A percentile compares a stretch with the other conserved stretches of the same genome.
These are phyloP conservation scores for Loriculus beryllinus DNA, from an alignment of 2,797 vertebrate species.

Conservation along the genomic window DNA sequence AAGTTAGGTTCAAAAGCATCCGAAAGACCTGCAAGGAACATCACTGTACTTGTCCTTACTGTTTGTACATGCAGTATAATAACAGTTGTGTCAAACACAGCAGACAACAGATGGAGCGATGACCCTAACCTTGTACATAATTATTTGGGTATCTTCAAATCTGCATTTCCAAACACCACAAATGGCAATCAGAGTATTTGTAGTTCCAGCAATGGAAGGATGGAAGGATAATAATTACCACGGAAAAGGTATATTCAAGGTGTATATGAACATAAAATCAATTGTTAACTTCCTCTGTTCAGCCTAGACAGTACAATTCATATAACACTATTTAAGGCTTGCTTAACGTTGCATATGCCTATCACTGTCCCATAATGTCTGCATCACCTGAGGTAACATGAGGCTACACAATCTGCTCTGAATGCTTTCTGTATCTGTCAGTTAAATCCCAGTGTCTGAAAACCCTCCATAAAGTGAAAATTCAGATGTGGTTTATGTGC, in stretches of 20 bases:
- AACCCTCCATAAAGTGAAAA: slow-evolving; percentile 9
- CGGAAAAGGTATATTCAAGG: background rate
- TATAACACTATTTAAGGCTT: background rate
- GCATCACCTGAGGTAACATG: background rate
- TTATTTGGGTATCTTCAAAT: background rate
- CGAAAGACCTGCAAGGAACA: background rate
- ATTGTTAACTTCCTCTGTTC: background rate
- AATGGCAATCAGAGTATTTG: background rate
- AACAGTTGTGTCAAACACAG: background rate
- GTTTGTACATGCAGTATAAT: background rate
- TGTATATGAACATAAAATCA: background rate
- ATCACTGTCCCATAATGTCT: background rate
- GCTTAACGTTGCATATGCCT: background rate
- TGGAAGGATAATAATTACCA: background rate
- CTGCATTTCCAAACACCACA: background rate
- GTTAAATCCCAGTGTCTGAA: slow-evolving; percentile 6
- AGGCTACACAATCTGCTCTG: background rate
- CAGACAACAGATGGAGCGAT: background rate
- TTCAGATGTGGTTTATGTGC: background rate
- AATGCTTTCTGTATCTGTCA: background rate
- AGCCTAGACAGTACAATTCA: background rate
- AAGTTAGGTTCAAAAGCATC: background rate
- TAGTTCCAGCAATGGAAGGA: background rate
- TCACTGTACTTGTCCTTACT: background rate
- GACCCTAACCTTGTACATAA: background rate